These are phyloP conservation scores for Drosophila arawakana DNA, from an alignment of 1,140 invertebrate genomes.

Conservation along the genomic window DNA sequence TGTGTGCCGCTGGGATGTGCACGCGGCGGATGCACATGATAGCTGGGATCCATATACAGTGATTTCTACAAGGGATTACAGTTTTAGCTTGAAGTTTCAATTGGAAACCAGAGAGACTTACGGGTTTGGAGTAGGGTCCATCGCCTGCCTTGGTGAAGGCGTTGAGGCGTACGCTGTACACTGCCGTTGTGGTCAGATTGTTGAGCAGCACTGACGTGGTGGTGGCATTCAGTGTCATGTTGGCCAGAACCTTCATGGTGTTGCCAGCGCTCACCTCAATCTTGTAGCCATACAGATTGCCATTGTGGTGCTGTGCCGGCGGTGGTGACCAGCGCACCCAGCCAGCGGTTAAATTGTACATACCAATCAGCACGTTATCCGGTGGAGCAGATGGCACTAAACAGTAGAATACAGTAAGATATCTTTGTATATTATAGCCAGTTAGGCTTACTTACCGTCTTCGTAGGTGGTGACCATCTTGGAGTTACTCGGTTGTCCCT, in stretches of 20 bases:
- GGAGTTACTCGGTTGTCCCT: conserved; percentile 92
- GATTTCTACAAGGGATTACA: conserved; percentile 56
- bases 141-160: conserved; percentile 89
- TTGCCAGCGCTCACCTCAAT: conserved; percentile 86
- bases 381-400: conserved; percentile 92
- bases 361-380: conserved; percentile 92
- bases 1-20: conserved; percentile 85
- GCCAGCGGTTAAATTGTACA: conserved; percentile 91
- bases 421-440: not conserved
- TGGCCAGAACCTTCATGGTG: conserved; percentile 87
- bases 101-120: conserved; percentile 57
- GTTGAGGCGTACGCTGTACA: conserved; percentile 90
- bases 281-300: conserved; percentile 92
- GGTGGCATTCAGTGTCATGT: conserved; percentile 90
- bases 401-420: conserved; percentile 12
- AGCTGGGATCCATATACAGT: conserved; percentile 87
- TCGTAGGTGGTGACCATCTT: conserved; percentile 89
- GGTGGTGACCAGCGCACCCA: conserved; percentile 93
- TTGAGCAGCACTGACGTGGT: conserved; percentile 89
- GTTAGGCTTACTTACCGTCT: conserved; percentile 85
- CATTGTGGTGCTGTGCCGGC: conserved; percentile 91
- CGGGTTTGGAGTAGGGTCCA: conserved; percentile 89
- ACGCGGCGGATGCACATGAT: conserved; percentile 85
- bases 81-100: too few species aligned
- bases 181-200: conserved; percentile 89